Base-by-base conservation (phyloP, 1,140 invertebrate genomes). In the Macrosteles quadrilineatus region DNA sequence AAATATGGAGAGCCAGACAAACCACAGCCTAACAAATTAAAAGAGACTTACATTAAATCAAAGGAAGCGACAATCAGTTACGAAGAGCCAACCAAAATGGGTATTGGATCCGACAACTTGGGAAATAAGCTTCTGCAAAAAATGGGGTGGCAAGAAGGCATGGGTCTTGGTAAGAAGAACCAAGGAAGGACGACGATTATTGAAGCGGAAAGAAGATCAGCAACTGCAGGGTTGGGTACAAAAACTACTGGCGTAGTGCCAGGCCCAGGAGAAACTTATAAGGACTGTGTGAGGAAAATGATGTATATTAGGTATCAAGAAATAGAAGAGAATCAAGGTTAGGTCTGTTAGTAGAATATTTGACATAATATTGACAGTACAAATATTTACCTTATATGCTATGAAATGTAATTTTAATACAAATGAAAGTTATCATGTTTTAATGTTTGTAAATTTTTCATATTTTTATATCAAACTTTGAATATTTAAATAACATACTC, bases 61-160 rank as follows among this genome's bases (percentile, higher is more conserved):
- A 80, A 82, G 62, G 83, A 86, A 30, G 85, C 87, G 21, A 81
- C 84, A 14, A 78, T 81, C 36, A 75, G 80, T 2, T 87, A 86
- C 68, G 86, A 88, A 74, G 87, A 90, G 73, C 89, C 89, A 2
- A 89, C 87, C 0, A 85, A 86, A 68, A 82, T 85, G 31, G 91
- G 90, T 0, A 94, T 98, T 57, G 91, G 92, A 17, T 89, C 90
- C 0, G 91, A 92, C 71, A 96, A 96, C 80, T 91, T 97, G 74
- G 96, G 96, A 1, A 97, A 91, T 81, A 93, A 94, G 80, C 83
- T 99, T 75, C 80, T 99, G 47, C 96, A 98, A 81, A 98, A 97
- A 82, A 99, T 99, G 97, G 98, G 98, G 0, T 99, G 98, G 97
- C 92, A 90, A 4, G 93, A 96, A 80, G 98, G 97, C 0, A 89